phyloP scores from a whole-genome alignment of 2,113 vertebrate genomes.

The Pollimyrus isidori region DNA sequence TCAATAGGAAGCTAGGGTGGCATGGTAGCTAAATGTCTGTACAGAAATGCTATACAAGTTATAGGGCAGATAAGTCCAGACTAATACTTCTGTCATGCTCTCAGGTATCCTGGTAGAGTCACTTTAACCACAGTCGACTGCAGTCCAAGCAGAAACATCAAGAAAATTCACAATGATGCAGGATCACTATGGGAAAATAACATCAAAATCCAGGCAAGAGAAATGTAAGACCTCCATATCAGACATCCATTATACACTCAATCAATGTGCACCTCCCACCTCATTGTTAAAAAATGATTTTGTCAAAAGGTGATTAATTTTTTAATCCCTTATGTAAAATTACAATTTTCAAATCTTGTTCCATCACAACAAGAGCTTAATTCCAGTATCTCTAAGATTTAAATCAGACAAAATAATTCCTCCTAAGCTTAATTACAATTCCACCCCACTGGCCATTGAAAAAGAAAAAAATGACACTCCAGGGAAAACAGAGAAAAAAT shows the following conservation, averaged over 20 bases:
- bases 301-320: not conserved
- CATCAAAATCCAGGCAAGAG: not conserved
- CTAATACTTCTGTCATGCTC: not conserved
- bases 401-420: not conserved
- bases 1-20: not conserved
- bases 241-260: not conserved
- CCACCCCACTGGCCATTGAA: not conserved
- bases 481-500: not conserved
- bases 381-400: not conserved
- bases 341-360: not conserved
- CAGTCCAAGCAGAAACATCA: not conserved
- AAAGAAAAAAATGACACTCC: not conserved
- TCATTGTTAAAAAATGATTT: not conserved
- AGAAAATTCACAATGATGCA: not conserved
- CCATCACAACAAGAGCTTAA: not conserved
- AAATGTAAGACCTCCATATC: not conserved
- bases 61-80: not conserved
- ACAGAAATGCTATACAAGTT: not conserved
- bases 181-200: not conserved
- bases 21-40: not conserved
- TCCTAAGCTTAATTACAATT: slow-evolving; percentile 1
- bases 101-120: not conserved
- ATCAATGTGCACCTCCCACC: not conserved
- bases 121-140: not conserved
- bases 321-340: not conserved